Evolutionary conservation across 2,888 invertebrate genomes (phyloP), one percentile per base, ranked within the genome.

Genomic region (Euplexia lucipara): DNA sequence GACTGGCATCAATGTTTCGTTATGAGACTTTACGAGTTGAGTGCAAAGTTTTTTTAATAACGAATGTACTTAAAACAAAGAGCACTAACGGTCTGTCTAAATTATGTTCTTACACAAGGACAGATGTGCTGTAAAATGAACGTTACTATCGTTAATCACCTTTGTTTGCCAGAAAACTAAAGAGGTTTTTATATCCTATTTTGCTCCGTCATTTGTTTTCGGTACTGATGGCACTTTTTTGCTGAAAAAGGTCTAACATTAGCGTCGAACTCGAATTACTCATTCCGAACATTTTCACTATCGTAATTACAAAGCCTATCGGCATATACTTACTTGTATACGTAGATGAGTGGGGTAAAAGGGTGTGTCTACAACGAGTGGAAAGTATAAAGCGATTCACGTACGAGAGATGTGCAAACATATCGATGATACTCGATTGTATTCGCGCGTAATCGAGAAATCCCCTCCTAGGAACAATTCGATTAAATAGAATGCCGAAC

Each of bases 1-100:
- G 56, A 70, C 62, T 73, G 72, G 62, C 39, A 79, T 78, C 71
- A 79, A 82, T 72, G 60, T 77, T 82, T 79, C 68, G 82, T 80
- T 75, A 61, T 62, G 56, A 53, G 62, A 37, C 69, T 83, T 83
- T 81, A 83, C 61, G 70, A 70, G 42, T 49, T 16, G 32, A 34
- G 30, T 18, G 42, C 64, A 67, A 75, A 77, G 54, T 72, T 76
- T 71, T 71, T 53, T 44, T 14, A 18, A 18, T 37, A 54, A 45
- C 20, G 18, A 48, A 37, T 10, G 44, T 10, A 48, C 22, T 49
- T 37, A n/a, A 42, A 49, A 32, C 49, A 0, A 37, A 44, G 9
- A 49, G 14, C 10, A 49, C 5, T 35, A n/a, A 41, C 14, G 5
- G 48, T 37, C 14, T 59, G 58, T 49, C 34, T 26, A 9, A 18